Evolutionary conservation across 2,888 invertebrate species (phyloP).

Genomic region (Lasioglossum pauxillum): DNA sequence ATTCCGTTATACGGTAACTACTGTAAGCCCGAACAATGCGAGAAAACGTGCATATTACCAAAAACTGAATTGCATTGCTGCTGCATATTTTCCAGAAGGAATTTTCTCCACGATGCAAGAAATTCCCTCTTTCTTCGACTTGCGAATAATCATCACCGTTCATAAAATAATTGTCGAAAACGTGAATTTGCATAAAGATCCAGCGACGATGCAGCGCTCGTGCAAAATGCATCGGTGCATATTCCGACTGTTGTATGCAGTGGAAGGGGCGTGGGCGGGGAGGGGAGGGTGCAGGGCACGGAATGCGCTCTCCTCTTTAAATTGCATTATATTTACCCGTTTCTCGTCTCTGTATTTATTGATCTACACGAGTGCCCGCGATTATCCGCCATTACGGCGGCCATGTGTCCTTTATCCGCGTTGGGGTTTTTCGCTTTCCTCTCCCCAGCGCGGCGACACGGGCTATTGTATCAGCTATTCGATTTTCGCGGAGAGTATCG

Average conservation of each 20-base stretch:
- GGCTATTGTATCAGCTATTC: constrained; percentile 21
- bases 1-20: no score
- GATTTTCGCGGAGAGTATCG: constrained; percentile 38
- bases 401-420: not conserved
- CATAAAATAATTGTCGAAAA: not conserved
- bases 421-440: not conserved
- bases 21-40: not conserved
- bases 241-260: not conserved
- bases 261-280: not conserved
- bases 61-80: not conserved
- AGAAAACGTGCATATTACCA: not conserved
- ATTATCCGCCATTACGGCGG: constrained; percentile 1
- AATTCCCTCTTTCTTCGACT: not conserved
- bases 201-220: not conserved
- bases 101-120: not conserved
- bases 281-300: not conserved
- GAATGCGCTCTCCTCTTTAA: constrained; percentile 7
- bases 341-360: not conserved
- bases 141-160: not conserved
- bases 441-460: not conserved
- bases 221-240: not conserved
- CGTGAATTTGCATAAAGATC: not conserved
- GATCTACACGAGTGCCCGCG: not conserved
- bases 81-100: not conserved
- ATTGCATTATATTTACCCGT: not conserved